Percentiles rank a stretch among this genome's conserved stretches.
Conservation (phyloP, 2,888 invertebrate species). For the Drosophila mercatorum region DNA sequence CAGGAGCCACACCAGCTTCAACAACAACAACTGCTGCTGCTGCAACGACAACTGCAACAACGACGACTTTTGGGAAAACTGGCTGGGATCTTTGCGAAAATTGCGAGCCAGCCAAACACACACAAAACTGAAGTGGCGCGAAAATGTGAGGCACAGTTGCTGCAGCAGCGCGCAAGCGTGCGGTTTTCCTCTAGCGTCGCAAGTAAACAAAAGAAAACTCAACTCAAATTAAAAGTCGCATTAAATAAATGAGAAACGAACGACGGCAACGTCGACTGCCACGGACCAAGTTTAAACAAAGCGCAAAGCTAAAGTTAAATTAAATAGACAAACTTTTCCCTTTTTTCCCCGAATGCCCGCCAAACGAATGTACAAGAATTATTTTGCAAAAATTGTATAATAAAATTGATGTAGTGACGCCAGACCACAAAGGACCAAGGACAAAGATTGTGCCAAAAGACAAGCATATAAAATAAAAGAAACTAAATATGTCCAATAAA, state of each 20-base stretch:
- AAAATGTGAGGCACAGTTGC: conserved; percentile 77
- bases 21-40: conserved; percentile 17
- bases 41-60: conserved; percentile 1
- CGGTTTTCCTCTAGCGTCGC: conserved; percentile 62
- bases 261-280: conserved; percentile 24
- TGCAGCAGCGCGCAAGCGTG: conserved; percentile 75
- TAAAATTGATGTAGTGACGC: conserved; percentile 20
- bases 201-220: conserved; percentile 54
- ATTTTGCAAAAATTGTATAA: conserved; percentile 26
- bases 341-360: conserved; percentile 22
- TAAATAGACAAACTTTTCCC: conserved; percentile 58
- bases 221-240: conserved; percentile 73
- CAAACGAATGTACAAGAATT: conserved; percentile 40
- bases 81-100: conserved; percentile 62
- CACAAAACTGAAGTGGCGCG: conserved; percentile 77
- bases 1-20: conserved; percentile 26
- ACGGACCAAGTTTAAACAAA: conserved; percentile 59
- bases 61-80: conserved; percentile 60
- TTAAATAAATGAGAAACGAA: conserved; percentile 69
- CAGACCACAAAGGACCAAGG: not conserved
- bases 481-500: not conserved
- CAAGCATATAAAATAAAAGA: conserved; percentile 2
- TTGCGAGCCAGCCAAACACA: conserved; percentile 56
- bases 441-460: not conserved
- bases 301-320: conserved; percentile 64